These are phyloP conservation scores for Geotrupes spiniger DNA, from an alignment of 2,888 invertebrate species.

Conservation along the genomic window DNA sequence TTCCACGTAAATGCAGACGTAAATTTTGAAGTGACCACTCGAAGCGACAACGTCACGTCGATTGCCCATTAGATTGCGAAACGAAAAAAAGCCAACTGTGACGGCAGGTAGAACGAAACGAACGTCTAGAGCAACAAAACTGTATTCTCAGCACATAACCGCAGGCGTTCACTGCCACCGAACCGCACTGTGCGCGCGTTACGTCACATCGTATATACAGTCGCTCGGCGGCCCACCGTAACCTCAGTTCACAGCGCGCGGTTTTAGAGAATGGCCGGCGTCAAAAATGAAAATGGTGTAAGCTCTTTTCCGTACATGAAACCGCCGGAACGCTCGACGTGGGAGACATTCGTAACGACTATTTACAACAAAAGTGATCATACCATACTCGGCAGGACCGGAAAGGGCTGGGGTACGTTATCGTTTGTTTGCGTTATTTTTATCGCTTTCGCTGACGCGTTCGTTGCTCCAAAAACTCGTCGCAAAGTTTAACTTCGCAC, in stretches of 20 bases:
- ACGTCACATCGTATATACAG: too few species aligned
- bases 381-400: slow-evolving; percentile 61
- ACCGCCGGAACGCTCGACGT: slow-evolving; percentile 29
- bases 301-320: slow-evolving; percentile 36
- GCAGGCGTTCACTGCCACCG: too few species aligned
- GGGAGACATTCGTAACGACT: slow-evolving; percentile 28
- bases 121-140: too few species aligned
- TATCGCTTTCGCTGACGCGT: neutral
- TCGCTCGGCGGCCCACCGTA: neutral
- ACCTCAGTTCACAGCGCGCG: slow-evolving; percentile 3
- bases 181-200: too few species aligned
- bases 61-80: too few species aligned
- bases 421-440: slow-evolving; percentile 4
- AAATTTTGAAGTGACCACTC: too few species aligned
- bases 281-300: slow-evolving; percentile 34
- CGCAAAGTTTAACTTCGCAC: slow-evolving; percentile 5
- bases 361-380: slow-evolving; percentile 59
- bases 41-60: too few species aligned
- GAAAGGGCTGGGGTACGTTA: slow-evolving; percentile 66
- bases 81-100: too few species aligned
- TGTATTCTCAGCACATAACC: too few species aligned
- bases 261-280: slow-evolving; percentile 26
- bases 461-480: neutral
- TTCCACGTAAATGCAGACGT: too few species aligned
- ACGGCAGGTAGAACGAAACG: too few species aligned